These are phyloP conservation scores for Zophobas atratus DNA, from an alignment of 1,140 invertebrate genomes.

Conservation along the genomic window DNA sequence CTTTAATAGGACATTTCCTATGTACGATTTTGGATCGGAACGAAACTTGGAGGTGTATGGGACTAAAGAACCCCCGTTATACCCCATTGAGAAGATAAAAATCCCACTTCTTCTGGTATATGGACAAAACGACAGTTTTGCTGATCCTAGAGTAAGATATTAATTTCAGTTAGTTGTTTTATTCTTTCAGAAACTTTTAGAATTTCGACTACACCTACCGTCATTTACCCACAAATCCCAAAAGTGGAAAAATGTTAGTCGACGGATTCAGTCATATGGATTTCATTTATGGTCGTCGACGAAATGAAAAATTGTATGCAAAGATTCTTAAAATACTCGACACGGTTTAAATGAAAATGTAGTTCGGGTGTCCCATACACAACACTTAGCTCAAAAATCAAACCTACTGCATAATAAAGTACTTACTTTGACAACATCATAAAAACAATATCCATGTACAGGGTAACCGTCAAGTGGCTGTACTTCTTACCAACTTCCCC, in stretches of 20 bases:
- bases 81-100: slow-evolving; percentile 5
- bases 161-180: not conserved
- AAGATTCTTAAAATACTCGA: not conserved
- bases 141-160: not conserved
- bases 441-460: slow-evolving; percentile 58
- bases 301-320: not conserved
- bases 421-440: slow-evolving; percentile 56
- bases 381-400: no score
- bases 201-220: not conserved
- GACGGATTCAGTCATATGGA: not conserved
- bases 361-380: no score
- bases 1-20: not conserved
- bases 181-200: not conserved
- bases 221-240: not conserved
- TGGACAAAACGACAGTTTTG: not conserved
- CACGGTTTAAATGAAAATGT: no score
- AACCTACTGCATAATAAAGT: no score
- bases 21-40: slow-evolving; percentile 5
- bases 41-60: slow-evolving; percentile 1
- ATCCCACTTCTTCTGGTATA: slow-evolving; percentile 1
- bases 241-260: not conserved
- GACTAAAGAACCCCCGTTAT: not conserved
- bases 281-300: not conserved
- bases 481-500: slow-evolving; percentile 50
- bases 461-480: slow-evolving; percentile 56